phyloP scores from a whole-genome alignment of 2,888 invertebrate species.

The Hemithea aestivaria region DNA sequence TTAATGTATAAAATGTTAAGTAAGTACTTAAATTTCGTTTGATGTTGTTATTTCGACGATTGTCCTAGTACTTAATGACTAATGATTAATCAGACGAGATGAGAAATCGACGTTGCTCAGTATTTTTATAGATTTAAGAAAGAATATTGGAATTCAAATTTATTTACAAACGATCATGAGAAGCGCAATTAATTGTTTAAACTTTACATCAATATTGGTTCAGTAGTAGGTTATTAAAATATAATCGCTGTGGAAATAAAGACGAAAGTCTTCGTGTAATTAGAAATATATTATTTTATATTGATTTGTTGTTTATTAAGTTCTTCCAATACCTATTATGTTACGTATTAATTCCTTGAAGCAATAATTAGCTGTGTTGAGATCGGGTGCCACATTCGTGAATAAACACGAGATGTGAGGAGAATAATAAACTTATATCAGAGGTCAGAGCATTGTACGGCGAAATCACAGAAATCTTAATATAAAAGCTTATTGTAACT shows the following conservation, averaged over 20 bases:
- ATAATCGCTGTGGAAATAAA: conserved; percentile 20
- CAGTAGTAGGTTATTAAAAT: conserved; percentile 25
- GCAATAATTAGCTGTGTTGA: conserved; percentile 49
- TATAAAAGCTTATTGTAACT: too few relatives aligned
- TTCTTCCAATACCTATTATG: conserved; percentile 59
- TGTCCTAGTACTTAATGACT: conserved; percentile 40
- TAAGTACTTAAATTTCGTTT: conserved; percentile 56
- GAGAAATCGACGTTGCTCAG: conserved; percentile 73
- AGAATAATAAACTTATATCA: background rate
- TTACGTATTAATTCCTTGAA: conserved; percentile 38
- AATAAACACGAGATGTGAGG: conserved; percentile 29
- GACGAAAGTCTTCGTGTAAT: conserved; percentile 20
- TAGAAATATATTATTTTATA: conserved; percentile 32
- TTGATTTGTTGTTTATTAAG: conserved; percentile 38
- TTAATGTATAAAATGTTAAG: conserved; percentile 55
- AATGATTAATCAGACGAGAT: conserved; percentile 40
- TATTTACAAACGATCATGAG: conserved; percentile 56
- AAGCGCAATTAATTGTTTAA: conserved; percentile 49
- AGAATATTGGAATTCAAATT: conserved; percentile 56
- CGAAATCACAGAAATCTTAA: too few relatives aligned
- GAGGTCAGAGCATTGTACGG: conserved; percentile 23
- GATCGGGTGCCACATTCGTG: conserved; percentile 50
- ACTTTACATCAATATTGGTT: conserved; percentile 47
- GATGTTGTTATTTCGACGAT: conserved; percentile 50
- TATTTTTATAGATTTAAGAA: conserved; percentile 75